Evolutionary conservation across 2,113 vertebrate species (phyloP), one percentile per base, ranked within the genome.

Genomic region (Cynopterus brachyotis): DNA sequence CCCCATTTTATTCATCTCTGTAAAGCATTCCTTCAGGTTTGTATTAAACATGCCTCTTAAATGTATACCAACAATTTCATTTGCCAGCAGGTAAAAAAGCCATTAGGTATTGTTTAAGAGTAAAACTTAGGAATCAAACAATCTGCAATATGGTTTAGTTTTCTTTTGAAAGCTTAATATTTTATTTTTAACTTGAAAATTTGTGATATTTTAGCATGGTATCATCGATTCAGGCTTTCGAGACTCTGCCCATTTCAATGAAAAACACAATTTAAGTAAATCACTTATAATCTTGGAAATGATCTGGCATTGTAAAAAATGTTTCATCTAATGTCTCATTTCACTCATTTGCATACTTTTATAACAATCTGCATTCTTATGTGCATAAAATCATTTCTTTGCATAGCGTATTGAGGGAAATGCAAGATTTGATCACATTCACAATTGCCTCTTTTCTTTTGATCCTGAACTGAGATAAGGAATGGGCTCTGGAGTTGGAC

Each of bases 261-360:
- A 90, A 28, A 87, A 87, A 26, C 37, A 55, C 42, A 40, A 30
- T 57, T 69, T 82, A 81, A 60, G 19, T 55, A 82, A 78, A 30
- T 91, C 26, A 70, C 19, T 87, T 83, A 82, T 69, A 70, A 86
- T 59, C 60, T 87, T 91, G 16, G 28, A 87, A 82, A 91, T 87
- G 35, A 64, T 59, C 32, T 57, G 32, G 6, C 26, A 59, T 45
- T 47, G 57, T 82, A 45, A 78, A 60, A 87, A 86, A 59, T 75
- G 5, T 91, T 91, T 95, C 7, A 57, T 50, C 47, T 78, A 55
- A 22, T 64, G 20, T 35, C 76, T 95, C 42, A 69, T 87, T 76
- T 91, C 32, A 59, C 60, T 94, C 35, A 32, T 37, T 95, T 69
- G 55, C 55, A 81, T 82, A 42, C 32, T 37, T 93, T 42, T 87